Percentiles rank a stretch among this genome's conserved stretches.
phyloP scores from a whole-genome alignment of 2,797 vertebrate genomes.

The Gymnoscopelus microlampas region DNA sequence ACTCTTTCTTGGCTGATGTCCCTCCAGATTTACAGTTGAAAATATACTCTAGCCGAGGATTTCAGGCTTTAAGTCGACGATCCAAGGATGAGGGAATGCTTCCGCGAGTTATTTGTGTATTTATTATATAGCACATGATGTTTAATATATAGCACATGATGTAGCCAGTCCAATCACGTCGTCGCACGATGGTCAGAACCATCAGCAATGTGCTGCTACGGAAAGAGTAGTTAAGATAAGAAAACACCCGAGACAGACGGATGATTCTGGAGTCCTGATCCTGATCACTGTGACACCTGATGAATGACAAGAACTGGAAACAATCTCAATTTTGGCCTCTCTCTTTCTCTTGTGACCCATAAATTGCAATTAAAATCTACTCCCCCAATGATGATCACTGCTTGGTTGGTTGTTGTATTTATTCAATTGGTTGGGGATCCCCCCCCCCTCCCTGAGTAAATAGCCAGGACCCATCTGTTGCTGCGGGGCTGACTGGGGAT shows the following conservation, averaged over 20 bases:
- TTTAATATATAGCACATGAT: not conserved
- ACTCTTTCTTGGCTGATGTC: conserved; percentile 61
- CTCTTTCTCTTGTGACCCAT: conserved; percentile 54
- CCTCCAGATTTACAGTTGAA: conserved; percentile 58
- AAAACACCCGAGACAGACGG: conserved; percentile 22
- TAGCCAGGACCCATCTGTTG: conserved; percentile 82
- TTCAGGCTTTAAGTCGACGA: conserved; percentile 66
- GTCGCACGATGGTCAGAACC: conserved; percentile 12
- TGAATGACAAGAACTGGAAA: conserved; percentile 36
- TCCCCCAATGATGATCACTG: conserved; percentile 54
- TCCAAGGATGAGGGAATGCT: conserved; percentile 55
- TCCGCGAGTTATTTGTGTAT: conserved; percentile 54
- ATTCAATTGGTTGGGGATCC: conserved; percentile 65
- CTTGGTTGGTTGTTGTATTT: conserved; percentile 69
- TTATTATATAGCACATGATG: conserved; percentile 18
- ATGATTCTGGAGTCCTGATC: conserved; percentile 27
- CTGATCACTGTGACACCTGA: conserved; percentile 44
- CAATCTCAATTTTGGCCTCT: conserved; percentile 11
- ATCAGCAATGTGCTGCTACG: conserved; percentile 18
- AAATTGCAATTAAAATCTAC: conserved; percentile 71
- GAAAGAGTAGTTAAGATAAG: conserved; percentile 53
- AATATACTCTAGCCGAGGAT: conserved; percentile 44
- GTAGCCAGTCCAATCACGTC: conserved; percentile 1
- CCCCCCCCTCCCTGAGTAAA: conserved; percentile 77
- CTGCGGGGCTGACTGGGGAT: conserved; percentile 69